phyloP scores from a whole-genome alignment of 2,797 vertebrate species.

The Helostoma temminkii region DNA sequence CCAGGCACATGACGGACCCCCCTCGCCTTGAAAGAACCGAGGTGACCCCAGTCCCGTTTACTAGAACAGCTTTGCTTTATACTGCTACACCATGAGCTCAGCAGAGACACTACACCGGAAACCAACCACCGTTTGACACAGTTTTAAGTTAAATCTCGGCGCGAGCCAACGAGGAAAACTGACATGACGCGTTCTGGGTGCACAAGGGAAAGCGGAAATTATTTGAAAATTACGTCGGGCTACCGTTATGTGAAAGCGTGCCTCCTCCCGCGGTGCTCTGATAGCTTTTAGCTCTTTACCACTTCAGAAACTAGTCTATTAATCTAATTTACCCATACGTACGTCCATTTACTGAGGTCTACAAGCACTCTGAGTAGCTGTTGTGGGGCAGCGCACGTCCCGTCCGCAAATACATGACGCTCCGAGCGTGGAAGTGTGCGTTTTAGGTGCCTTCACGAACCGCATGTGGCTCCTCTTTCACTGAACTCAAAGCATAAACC shows the following conservation, averaged over 20 bases:
- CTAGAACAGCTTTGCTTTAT: not conserved
- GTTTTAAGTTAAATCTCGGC: constrained; percentile 8
- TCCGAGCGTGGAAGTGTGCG: constrained; percentile 10
- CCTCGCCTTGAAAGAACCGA: constrained; percentile 2
- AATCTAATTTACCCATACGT: not conserved
- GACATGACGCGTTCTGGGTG: not conserved
- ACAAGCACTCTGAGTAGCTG: constrained; percentile 1
- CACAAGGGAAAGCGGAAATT: constrained; percentile 6
- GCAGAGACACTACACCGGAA: not conserved
- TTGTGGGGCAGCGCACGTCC: constrained; percentile 37
- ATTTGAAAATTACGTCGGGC: not conserved
- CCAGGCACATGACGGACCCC: not conserved
- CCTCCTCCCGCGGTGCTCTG: not conserved
- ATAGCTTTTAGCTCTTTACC: not conserved
- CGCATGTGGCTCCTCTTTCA: not conserved
- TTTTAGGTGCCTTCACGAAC: not conserved
- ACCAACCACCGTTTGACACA: not conserved
- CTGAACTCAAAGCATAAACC: not conserved
- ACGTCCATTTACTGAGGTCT: not conserved
- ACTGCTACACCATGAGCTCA: constrained; percentile 17
- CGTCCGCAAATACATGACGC: constrained; percentile 42
- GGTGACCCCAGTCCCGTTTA: constrained; percentile 23
- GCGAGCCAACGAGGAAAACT: not conserved
- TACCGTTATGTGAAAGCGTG: not conserved
- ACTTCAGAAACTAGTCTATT: not conserved